phyloP scores from a whole-genome alignment of 2,888 invertebrate species.

The Entomobrya proxima region DNA sequence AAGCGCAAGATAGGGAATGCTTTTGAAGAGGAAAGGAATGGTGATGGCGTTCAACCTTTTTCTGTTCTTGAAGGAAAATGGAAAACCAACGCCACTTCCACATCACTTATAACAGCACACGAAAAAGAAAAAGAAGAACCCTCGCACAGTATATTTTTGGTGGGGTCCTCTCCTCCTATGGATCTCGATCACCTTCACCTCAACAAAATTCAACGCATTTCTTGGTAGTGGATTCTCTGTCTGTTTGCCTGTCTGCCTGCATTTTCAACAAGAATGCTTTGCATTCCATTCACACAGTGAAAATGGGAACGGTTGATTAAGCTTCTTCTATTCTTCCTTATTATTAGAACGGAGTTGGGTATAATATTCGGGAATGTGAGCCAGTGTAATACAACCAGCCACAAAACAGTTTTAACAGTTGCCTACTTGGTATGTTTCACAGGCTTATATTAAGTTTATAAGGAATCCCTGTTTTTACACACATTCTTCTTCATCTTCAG shows the following conservation, averaged over 20 bases:
- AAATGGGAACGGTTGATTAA: conserved; percentile 59
- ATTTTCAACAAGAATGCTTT: conserved; percentile 47
- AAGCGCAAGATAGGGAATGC: not conserved
- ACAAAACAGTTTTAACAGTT: too few relatives aligned
- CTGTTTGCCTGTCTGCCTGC: not conserved
- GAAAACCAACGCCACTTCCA: too few relatives aligned
- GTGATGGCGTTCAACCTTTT: conserved; percentile 2
- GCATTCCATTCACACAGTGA: conserved; percentile 54
- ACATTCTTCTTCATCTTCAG: not conserved
- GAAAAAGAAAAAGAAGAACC: too few relatives aligned
- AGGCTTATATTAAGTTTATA: too few relatives aligned
- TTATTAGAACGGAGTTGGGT: too few relatives aligned
- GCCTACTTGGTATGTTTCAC: too few relatives aligned
- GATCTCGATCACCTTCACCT: conserved; percentile 3
- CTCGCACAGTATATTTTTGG: too few relatives aligned
- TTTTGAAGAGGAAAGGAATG: too few relatives aligned
- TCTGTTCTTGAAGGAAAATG: not conserved
- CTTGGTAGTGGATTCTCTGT: not conserved
- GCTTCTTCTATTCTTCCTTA: conserved; percentile 28
- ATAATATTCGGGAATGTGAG: too few relatives aligned
- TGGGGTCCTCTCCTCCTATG: too few relatives aligned
- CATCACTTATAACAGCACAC: too few relatives aligned
- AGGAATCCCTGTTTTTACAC: too few relatives aligned
- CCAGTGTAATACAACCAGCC: conserved; percentile 9
- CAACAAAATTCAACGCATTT: not conserved